Percentiles rank a stretch among this genome's conserved stretches.
phyloP scores from a whole-genome alignment of 2,797 vertebrate species.

The Etheostoma nigrum region DNA sequence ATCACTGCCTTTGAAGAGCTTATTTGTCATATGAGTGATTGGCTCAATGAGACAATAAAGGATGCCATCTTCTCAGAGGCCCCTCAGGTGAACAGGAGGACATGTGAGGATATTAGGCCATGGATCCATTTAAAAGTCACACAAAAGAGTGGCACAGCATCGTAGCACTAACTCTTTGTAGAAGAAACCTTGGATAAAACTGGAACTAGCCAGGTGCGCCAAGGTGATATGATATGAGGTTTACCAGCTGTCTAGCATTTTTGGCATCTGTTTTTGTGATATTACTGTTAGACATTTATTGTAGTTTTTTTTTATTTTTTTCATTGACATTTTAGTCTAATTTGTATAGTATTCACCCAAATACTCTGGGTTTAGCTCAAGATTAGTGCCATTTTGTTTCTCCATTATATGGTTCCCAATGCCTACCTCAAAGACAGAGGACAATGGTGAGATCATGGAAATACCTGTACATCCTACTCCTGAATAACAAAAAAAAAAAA shows the following conservation, averaged over 20 bases:
- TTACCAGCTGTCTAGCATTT: neutral
- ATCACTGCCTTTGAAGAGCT: slow-evolving; percentile 18
- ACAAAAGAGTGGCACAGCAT: slow-evolving; percentile 7
- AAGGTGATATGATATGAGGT: slow-evolving; percentile 3
- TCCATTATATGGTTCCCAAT: neutral
- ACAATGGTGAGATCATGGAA: neutral
- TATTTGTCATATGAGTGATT: slow-evolving; percentile 35
- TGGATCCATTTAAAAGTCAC: slow-evolving; percentile 27
- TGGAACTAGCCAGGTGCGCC: neutral
- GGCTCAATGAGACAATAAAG: slow-evolving; percentile 41
- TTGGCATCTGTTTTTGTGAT: neutral
- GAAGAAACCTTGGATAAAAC: slow-evolving; percentile 12
- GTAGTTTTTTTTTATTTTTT: neutral
- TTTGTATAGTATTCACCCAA: neutral
- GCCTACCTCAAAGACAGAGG: neutral
- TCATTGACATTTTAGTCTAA: neutral
- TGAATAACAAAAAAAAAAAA: neutral
- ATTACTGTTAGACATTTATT: neutral
- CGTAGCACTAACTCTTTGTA: slow-evolving; percentile 5
- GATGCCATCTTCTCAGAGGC: slow-evolving; percentile 16
- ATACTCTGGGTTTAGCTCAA: neutral
- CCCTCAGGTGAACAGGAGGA: slow-evolving; percentile 43
- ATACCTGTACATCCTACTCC: neutral
- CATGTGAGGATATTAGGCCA: slow-evolving; percentile 16
- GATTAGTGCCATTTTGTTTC: neutral